These are phyloP conservation scores for Dasyornis broadbenti DNA, from an alignment of 2,113 vertebrate species.

Conservation along the genomic window DNA sequence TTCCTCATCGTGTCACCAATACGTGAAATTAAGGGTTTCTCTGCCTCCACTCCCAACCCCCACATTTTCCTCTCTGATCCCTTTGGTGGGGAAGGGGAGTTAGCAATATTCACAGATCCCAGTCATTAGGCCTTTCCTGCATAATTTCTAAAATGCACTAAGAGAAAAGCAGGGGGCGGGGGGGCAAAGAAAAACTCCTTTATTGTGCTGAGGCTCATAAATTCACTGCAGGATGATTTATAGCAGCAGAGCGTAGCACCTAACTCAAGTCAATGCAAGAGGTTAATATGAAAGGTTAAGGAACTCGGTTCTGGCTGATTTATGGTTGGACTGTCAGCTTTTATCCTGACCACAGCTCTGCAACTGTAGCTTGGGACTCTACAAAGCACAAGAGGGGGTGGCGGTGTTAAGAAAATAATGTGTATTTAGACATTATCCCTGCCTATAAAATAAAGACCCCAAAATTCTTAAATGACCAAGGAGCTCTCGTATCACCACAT, in stretches of 20 bases:
- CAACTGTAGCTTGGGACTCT: constrained; percentile 43
- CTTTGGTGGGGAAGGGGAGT: neutral
- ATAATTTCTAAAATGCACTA: neutral
- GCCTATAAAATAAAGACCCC: constrained; percentile 57
- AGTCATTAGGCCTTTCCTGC: constrained; percentile 49
- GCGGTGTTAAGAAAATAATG: constrained; percentile 51
- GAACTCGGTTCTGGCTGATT: constrained; percentile 71
- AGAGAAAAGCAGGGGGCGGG: neutral
- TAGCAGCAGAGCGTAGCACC: constrained; percentile 56
- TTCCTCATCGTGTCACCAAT: neutral
- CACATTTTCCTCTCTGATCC: constrained; percentile 46
- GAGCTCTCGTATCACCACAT: neutral
- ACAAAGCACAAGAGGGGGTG: constrained; percentile 29
- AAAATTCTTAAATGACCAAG: constrained; percentile 32
- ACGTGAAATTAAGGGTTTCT: constrained; percentile 14
- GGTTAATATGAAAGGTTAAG: constrained; percentile 79
- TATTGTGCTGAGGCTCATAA: constrained; percentile 65
- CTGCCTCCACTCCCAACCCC: neutral
- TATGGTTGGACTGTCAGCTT: constrained; percentile 58
- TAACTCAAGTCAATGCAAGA: constrained; percentile 73
- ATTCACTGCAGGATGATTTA: constrained; percentile 72
- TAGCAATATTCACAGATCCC: constrained; percentile 17
- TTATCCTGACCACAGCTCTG: constrained; percentile 65
- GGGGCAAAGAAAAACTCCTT: constrained; percentile 27
- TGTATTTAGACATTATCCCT: constrained; percentile 57